A percentile compares a stretch with the other conserved stretches of the same genome.
Conservation (phyloP, 1,140 invertebrate genomes). For the Pygmarrhopalites habei region DNA sequence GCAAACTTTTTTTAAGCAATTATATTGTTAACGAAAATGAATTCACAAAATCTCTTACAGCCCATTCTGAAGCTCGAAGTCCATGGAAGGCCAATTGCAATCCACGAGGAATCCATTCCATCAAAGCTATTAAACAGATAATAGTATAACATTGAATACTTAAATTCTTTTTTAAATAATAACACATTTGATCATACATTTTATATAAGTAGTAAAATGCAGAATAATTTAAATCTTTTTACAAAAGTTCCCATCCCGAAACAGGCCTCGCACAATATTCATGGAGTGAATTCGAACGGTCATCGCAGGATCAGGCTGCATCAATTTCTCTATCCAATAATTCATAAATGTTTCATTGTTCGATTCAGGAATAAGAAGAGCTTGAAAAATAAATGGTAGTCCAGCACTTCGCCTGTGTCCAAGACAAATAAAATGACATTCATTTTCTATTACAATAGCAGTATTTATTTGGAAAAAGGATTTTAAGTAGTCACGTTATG, state of each 20-base stretch:
- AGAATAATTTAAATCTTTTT: no score
- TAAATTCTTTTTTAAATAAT: no score
- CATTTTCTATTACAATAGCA: no score
- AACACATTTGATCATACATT: no score
- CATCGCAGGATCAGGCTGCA: conserved; percentile 41
- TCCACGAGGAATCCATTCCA: conserved; percentile 62
- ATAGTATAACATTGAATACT: no score
- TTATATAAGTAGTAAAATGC: no score
- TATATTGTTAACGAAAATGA: no score
- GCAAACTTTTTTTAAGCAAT: no score
- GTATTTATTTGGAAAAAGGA: no score
- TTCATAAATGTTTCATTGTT: conserved; percentile 17
- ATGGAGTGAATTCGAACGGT: conserved; percentile 62
- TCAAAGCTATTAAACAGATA: no score
- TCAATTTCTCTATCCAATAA: conserved; percentile 24
- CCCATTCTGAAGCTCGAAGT: conserved; percentile 68
- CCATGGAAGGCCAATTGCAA: conserved; percentile 64
- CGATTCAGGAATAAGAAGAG: conserved; percentile 59
- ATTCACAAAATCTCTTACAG: conserved; percentile 55
- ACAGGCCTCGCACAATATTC: conserved; percentile 77
- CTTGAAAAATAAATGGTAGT: conserved; percentile 82
- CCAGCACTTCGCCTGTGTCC: conserved; percentile 85
- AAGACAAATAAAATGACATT: no score
- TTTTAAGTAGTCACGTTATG: no score
- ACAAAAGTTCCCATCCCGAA: conserved; percentile 64